Evolutionary conservation across 2,113 vertebrate species (phyloP).

Genomic region (Chlorodrepanis virens): DNA sequence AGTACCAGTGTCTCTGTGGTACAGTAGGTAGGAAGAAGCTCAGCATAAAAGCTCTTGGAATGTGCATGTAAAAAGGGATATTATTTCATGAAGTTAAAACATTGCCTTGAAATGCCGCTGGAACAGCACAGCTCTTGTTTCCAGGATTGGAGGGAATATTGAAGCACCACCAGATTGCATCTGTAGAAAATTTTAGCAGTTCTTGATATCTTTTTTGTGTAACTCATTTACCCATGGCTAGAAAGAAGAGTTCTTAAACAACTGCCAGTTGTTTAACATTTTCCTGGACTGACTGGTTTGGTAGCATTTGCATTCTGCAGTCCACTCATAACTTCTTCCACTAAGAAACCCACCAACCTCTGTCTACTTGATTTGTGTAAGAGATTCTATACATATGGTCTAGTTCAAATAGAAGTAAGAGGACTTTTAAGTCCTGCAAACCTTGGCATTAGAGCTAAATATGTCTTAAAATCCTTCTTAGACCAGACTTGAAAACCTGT

Average conservation of each 20-base stretch:
- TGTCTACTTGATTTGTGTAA: neutral
- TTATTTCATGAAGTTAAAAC: neutral
- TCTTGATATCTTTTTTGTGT: neutral
- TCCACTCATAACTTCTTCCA: neutral
- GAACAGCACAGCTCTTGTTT: neutral
- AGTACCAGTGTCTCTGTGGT: neutral
- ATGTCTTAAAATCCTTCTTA: neutral
- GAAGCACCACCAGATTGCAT: neutral
- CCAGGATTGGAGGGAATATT: neutral
- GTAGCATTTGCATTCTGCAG: neutral
- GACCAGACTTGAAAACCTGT: neutral
- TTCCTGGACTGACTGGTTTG: neutral
- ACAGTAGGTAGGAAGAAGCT: neutral
- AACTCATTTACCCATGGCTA: neutral
- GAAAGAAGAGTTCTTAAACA: neutral
- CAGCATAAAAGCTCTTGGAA: neutral
- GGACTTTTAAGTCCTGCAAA: neutral
- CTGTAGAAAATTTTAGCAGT: neutral
- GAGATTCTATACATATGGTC: neutral
- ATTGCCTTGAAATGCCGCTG: neutral
- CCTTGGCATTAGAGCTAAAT: neutral
- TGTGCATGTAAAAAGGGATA: neutral
- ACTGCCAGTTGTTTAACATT: neutral
- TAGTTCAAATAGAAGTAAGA: neutral
- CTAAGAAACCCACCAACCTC: neutral